A percentile compares a stretch with the other conserved stretches of the same genome.
Conservation (phyloP, 1,140 invertebrate species). For the Rhyzopertha dominica region DNA sequence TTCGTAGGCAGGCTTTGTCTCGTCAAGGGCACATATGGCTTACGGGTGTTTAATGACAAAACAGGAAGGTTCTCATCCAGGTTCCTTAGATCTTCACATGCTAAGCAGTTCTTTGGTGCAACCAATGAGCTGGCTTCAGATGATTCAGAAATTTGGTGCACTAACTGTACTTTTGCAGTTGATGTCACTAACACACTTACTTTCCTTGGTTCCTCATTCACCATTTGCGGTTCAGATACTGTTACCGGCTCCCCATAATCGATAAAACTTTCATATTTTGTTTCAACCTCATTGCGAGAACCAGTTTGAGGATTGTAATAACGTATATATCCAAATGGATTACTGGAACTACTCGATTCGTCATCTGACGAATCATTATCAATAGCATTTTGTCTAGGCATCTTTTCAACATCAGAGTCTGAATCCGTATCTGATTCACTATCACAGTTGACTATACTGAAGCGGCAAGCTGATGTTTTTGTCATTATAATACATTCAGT, state of each 20-base stretch:
- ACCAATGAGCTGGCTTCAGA: conserved; percentile 56
- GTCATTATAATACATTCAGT: conserved; percentile 52
- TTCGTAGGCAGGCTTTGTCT: conserved; percentile 49
- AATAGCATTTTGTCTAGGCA: conserved; percentile 56
- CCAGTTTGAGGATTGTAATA: conserved; percentile 53
- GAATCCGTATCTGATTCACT: conserved; percentile 45
- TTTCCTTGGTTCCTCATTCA: conserved; percentile 26
- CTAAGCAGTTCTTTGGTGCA: conserved; percentile 50
- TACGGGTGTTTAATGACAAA: conserved; percentile 19
- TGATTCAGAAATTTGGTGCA: conserved; percentile 51
- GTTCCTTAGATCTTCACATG: conserved; percentile 60
- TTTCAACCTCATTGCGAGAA: conserved; percentile 31
- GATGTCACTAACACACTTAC: conserved; percentile 46
- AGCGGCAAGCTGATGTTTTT: conserved; percentile 48
- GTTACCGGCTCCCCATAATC: conserved; percentile 42
- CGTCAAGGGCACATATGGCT: conserved; percentile 28
- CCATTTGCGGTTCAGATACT: conserved; percentile 14
- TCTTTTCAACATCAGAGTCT: conserved; percentile 38
- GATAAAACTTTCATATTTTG: conserved; percentile 47
- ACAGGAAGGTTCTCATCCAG: conserved; percentile 53
- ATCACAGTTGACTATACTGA: conserved; percentile 51
- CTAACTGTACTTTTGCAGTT: conserved; percentile 45
- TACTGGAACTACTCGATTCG: conserved; percentile 42
- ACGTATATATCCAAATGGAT: conserved; percentile 59
- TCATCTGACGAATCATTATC: conserved; percentile 46